Conservation (phyloP, 2,797 vertebrate genomes). For the Muscicapa striata region DNA sequence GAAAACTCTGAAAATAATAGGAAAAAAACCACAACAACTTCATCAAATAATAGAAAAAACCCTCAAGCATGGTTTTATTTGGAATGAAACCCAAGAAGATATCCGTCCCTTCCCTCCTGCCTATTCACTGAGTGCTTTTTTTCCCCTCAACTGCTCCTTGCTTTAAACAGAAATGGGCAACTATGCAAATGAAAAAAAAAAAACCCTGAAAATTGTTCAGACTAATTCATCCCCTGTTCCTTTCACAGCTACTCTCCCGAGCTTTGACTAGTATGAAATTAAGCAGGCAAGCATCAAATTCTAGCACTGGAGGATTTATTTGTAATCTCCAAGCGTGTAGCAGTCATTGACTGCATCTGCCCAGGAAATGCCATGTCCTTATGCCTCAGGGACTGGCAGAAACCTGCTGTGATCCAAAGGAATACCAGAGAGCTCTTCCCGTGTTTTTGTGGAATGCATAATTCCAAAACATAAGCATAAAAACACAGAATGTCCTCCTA, state of each 20-base stretch:
- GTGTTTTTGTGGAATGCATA: neutral
- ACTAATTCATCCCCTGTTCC: neutral
- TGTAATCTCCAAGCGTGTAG: neutral
- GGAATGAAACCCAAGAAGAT: neutral
- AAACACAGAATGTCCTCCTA: neutral
- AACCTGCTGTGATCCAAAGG: neutral
- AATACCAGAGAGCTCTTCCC: neutral
- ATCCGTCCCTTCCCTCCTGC: neutral
- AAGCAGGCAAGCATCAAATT: neutral
- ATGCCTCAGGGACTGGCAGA: neutral
- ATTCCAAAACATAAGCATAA: neutral
- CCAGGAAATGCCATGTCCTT: neutral
- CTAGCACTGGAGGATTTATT: neutral
- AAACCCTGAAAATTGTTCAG: neutral
- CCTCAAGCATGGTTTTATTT: neutral
- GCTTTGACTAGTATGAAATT: neutral
- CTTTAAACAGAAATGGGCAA: neutral
- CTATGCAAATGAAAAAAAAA: rapidly evolving
- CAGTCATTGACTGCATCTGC: no score
- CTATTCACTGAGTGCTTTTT: neutral
- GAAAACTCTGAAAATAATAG: neutral
- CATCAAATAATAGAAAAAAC: neutral
- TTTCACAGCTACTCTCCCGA: neutral
- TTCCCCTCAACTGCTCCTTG: neutral
- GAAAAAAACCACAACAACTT: no score